Percentiles rank a stretch among this genome's conserved stretches.
Evolutionary conservation across 2,888 invertebrate species (phyloP).

Genomic region (Folsomia manolachei): DNA sequence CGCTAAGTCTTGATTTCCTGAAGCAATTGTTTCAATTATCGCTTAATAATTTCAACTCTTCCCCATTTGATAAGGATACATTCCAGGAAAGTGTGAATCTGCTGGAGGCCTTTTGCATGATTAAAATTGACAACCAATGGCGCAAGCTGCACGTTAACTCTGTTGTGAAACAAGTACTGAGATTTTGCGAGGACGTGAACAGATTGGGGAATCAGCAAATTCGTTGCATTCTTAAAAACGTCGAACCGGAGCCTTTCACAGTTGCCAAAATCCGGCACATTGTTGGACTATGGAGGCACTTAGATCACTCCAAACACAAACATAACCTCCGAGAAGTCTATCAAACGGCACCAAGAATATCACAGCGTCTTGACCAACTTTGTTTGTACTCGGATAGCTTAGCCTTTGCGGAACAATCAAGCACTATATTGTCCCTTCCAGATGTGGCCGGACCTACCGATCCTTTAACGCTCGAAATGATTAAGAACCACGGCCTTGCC

Average conservation of each 20-base stretch:
- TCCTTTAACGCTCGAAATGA: neutral
- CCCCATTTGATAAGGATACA: neutral
- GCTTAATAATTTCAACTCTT: no score
- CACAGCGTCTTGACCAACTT: neutral
- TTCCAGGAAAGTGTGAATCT: neutral
- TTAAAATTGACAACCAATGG: neutral
- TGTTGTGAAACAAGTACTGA: neutral
- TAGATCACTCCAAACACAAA: neutral
- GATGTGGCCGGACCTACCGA: neutral
- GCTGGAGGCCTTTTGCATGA: neutral
- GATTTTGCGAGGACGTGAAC: neutral
- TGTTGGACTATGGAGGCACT: neutral
- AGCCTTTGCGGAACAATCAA: neutral
- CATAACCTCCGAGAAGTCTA: neutral
- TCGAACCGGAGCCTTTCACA: neutral
- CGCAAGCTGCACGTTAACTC: neutral
- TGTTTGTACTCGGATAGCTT: neutral
- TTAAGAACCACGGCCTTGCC: neutral
- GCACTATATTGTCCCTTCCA: neutral
- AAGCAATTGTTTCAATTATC: neutral
- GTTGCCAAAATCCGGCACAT: neutral
- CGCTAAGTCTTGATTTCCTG: neutral
- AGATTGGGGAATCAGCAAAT: neutral
- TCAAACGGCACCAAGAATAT: neutral
- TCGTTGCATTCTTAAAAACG: neutral